These are phyloP conservation scores for Strigamia crassipes DNA, from an alignment of 2,888 invertebrate genomes.

Conservation along the genomic window DNA sequence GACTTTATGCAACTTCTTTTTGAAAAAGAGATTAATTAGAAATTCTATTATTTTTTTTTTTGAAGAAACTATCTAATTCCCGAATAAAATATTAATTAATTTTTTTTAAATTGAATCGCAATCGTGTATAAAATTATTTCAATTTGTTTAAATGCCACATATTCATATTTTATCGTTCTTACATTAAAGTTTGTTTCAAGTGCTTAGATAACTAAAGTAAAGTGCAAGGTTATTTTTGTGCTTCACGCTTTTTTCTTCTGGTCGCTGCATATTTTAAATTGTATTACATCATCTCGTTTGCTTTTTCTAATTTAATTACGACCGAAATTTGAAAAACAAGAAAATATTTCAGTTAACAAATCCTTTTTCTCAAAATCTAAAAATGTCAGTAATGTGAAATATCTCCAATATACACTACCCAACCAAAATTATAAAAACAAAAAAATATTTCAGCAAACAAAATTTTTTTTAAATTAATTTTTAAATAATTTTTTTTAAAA, in stretches of 20 bases:
- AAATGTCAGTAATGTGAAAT: too few relatives aligned
- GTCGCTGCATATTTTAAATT: not conserved
- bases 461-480: too few relatives aligned
- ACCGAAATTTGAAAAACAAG: too few relatives aligned
- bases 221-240: constrained; percentile 17
- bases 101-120: not conserved
- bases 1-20: too few relatives aligned
- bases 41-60: not conserved
- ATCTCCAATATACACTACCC: too few relatives aligned
- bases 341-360: too few relatives aligned
- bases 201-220: not conserved
- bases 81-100: not conserved
- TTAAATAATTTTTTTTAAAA: too few relatives aligned
- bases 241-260: not conserved
- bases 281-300: not conserved
- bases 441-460: too few relatives aligned
- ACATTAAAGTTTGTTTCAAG: not conserved
- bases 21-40: not conserved
- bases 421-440: too few relatives aligned
- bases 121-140: not conserved
- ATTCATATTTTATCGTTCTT: not conserved
- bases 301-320: not conserved
- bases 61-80: not conserved
- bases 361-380: too few relatives aligned
- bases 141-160: not conserved